Base-by-base conservation (phyloP, 2,113 vertebrate species). In the Gopherus flavomarginatus region DNA sequence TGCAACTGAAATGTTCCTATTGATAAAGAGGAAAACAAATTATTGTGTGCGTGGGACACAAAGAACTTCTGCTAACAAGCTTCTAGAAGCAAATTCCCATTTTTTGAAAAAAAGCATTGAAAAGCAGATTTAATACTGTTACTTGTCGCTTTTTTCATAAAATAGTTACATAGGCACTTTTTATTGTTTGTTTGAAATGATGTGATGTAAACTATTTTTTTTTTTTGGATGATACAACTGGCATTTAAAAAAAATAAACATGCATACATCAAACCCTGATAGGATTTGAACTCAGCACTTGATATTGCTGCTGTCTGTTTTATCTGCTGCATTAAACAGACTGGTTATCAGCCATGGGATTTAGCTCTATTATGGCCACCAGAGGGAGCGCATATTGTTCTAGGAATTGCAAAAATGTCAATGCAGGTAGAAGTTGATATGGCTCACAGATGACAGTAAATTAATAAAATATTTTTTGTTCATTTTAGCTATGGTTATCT, bases 361-460 rank as follows among this genome's bases (percentile, higher is more conserved):
- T 72, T 72, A 81, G 92, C 89, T 78, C 88, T 94, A 91, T 86
- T 94, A 19, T 92, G 96, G 80, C 92, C 95, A 62, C 97, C 97
- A 97, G 97, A 97, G 96, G 96, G 95, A 97, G 97, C 81, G 87
- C 94, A 87, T 80, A 96, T 89, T 92, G 94, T 91, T 97, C 89
- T 80, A 92, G 75, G 93, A 89, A 42, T 22, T 22, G 85, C 56
- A 6, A 16, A 81, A 87, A 47, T 75, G 24, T 47, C 42, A 78
- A 8, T 47, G 11, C 42, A 78, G 44, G 24, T 78, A 78, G 47
- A 78, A 78, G 38, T 14, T 69, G 62, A 78, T 47, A 22, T 47
- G 12, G 27, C 22, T 47, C 2, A 26, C 24, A 75, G 26, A 44
- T 77, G 38, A 47, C 42, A 42, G 42, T 47, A 47, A 27, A 83